Base-by-base conservation (phyloP, 2,113 vertebrate genomes). In the Tangachromis dhanisi region DNA sequence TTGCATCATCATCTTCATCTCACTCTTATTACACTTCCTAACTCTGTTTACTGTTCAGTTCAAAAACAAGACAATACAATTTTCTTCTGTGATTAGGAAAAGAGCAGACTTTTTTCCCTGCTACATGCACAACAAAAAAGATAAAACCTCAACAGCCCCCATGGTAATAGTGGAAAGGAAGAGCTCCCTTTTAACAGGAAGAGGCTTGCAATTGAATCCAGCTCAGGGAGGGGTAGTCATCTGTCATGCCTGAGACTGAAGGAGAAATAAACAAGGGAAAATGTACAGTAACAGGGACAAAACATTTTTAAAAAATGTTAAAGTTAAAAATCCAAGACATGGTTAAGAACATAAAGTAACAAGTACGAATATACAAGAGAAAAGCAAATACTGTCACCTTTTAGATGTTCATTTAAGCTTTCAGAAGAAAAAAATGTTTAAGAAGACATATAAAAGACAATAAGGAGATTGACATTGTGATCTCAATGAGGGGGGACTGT, bases 401-500 rank as follows among this genome's bases (percentile, higher is more conserved):
- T 38, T n/a, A 66, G 33, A 66, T 2, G 6, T 38, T 66, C 10
- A n/a, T 57, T 59, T 59, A 29, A 14, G 24, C 12, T 9, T n/a
- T 35, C 17, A 11, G 31, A 57, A 14, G 29, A 17, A 16, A 31
- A 16, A 2, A 2, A 59, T 29, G 55, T 59, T 59, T 59, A 61
- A 61, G 9, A 31, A 61, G 0, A 31, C 8, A 61, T 31, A 31
- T 31, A 61, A 61, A 61, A 61, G 26, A 29, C 13, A 59, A 26
- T 55, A 29, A 29, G 26, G 26, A 61, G 5, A 31, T 17, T 33
- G 29, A 61, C 26, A 9, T 33, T 33, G 5, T 33, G 29, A 17
- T 17, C 8, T 0, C 26, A 0, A 29, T 29, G 24, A 55, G 8
- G 29, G 26, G 14, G 8, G 53, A 17, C 14, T 33, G 16, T 61